Evolutionary conservation across 2,797 vertebrate species (phyloP).

Genomic region (Pantherophis alleghaniensis): DNA sequence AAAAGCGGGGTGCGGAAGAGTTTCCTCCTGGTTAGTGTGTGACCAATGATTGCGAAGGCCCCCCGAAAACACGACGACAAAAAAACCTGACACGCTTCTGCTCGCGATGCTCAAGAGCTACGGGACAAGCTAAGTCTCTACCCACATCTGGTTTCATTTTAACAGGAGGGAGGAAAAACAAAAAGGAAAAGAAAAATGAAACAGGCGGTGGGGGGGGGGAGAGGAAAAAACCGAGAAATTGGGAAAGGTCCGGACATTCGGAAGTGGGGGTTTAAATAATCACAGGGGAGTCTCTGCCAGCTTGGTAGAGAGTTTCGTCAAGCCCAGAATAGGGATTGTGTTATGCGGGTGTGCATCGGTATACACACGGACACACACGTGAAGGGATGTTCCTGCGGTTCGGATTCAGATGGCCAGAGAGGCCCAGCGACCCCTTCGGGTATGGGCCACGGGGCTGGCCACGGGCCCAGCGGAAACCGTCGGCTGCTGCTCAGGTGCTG

Average conservation of each 20-base stretch:
- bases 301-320: constrained; percentile 78
- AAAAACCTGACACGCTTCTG: background rate
- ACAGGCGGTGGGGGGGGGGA: background rate
- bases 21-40: background rate
- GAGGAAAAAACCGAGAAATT: constrained; percentile 5
- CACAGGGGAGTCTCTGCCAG: constrained; percentile 74
- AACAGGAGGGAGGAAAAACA: constrained; percentile 39
- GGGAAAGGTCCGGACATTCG: constrained; percentile 47
- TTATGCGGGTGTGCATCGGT: constrained; percentile 75
- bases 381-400: constrained; percentile 80
- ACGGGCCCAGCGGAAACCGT: constrained; percentile 68
- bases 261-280: constrained; percentile 81
- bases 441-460: constrained; percentile 69
- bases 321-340: constrained; percentile 78
- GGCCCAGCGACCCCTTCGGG: constrained; percentile 63
- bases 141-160: constrained; percentile 57
- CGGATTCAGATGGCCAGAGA: constrained; percentile 76
- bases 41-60: background rate
- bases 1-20: no score
- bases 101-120: background rate
- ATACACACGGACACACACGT: constrained; percentile 82
- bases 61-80: background rate
- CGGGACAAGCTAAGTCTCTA: background rate
- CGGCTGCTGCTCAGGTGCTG: constrained; percentile 78
- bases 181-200: constrained; percentile 47